Conservation (phyloP, 1,140 invertebrate species). For the Tetraneura akinire region DNA sequence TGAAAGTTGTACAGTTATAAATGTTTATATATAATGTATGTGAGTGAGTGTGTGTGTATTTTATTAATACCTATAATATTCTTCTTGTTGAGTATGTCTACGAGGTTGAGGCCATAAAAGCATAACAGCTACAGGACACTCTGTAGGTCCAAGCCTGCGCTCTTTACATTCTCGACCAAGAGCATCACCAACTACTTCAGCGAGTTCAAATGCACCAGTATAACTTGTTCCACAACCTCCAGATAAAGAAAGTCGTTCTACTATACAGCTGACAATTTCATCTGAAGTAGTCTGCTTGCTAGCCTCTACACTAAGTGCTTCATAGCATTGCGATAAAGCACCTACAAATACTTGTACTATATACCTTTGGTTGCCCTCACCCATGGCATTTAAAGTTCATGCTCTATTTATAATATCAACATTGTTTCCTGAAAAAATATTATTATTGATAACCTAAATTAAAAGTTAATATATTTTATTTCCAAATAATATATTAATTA, state of each 20-base stretch:
- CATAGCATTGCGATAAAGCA: constrained; percentile 82
- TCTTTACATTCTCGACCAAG: constrained; percentile 89
- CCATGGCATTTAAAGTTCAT: constrained; percentile 42
- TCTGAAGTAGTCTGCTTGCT: constrained; percentile 87
- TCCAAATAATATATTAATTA: neutral
- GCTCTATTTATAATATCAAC: neutral
- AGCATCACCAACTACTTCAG: constrained; percentile 84
- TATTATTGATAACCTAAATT: too few relatives aligned
- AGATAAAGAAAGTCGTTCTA: constrained; percentile 73
- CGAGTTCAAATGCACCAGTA: constrained; percentile 76
- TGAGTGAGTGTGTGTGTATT: too few relatives aligned
- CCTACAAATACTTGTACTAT: constrained; percentile 81
- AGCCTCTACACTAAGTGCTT: constrained; percentile 87
- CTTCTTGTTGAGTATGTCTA: constrained; percentile 58
- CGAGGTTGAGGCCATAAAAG: constrained; percentile 82
- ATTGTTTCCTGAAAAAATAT: constrained; percentile 21
- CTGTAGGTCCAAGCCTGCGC: constrained; percentile 77
- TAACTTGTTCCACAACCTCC: constrained; percentile 56
- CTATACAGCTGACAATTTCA: constrained; percentile 86
- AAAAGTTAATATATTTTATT: neutral
- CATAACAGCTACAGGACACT: constrained; percentile 91
- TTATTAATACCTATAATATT: constrained; percentile 63
- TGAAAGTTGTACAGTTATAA: constrained; percentile 56
- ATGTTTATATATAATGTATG: too few relatives aligned
- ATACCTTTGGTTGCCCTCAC: constrained; percentile 50